Evolutionary conservation across 1,140 invertebrate genomes (phyloP).

Genomic region (Atta texana): DNA sequence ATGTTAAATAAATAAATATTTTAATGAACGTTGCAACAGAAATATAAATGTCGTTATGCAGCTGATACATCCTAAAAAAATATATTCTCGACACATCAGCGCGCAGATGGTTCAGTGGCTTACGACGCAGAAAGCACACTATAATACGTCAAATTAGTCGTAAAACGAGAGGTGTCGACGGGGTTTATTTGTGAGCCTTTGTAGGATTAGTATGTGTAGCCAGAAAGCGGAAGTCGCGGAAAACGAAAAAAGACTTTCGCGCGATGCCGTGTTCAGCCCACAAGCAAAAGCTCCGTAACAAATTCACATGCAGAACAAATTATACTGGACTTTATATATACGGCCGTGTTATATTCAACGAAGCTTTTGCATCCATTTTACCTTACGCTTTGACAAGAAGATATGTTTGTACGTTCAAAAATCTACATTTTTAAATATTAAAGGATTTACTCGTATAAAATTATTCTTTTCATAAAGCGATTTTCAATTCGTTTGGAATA

Average conservation of each 20-base stretch:
- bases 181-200: constrained; percentile 69
- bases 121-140: constrained; percentile 27
- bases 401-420: background rate
- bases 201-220: constrained; percentile 63
- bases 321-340: constrained; percentile 60
- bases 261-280: constrained; percentile 30
- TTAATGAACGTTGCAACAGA: background rate
- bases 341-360: constrained; percentile 27
- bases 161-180: background rate
- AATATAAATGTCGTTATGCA: constrained; percentile 16
- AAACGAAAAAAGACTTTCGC: constrained; percentile 40
- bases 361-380: constrained; percentile 20
- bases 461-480: background rate
- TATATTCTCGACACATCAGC: background rate
- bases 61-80: constrained; percentile 21
- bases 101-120: background rate
- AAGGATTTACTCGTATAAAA: background rate
- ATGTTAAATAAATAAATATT: constrained; percentile 23
- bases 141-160: constrained; percentile 66
- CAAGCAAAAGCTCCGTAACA: constrained; percentile 61
- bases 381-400: constrained; percentile 33
- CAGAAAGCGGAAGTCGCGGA: constrained; percentile 63
- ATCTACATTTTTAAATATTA: constrained; percentile 2
- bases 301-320: constrained; percentile 69
- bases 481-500: background rate